phyloP scores from a whole-genome alignment of 2,113 vertebrate genomes.

The Myrmecophaga tridactyla region DNA sequence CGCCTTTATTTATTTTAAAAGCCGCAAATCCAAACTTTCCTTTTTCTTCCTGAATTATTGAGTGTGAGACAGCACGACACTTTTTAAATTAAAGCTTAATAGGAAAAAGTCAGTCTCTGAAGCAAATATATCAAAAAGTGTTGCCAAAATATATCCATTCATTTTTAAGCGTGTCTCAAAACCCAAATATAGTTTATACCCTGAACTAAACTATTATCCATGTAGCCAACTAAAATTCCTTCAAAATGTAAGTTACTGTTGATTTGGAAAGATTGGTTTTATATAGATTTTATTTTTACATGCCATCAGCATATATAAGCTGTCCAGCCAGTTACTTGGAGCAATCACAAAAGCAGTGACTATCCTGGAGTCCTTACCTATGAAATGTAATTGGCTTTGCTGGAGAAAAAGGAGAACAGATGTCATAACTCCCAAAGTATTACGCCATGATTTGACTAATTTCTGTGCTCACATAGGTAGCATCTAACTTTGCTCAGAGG shows the following conservation, averaged over 20 bases:
- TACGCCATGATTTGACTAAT: neutral
- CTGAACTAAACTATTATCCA: neutral
- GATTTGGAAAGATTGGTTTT: neutral
- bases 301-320: neutral
- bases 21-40: neutral
- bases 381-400: neutral
- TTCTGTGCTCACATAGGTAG: slow-evolving; percentile 41
- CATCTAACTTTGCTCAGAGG: accelerated
- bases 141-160: neutral
- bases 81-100: neutral
- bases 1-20: neutral
- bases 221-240: neutral
- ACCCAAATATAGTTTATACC: neutral
- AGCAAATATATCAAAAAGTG: neutral
- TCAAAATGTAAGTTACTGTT: neutral
- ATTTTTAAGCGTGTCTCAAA: neutral
- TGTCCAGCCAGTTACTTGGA: neutral
- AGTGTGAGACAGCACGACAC: neutral
- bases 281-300: neutral
- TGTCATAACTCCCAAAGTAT: neutral
- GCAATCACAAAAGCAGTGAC: neutral
- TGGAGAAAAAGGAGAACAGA: neutral
- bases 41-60: neutral
- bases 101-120: neutral
- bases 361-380: neutral